These are phyloP conservation scores for Hyphantria cunea DNA, from an alignment of 1,140 invertebrate species.

Conservation along the genomic window DNA sequence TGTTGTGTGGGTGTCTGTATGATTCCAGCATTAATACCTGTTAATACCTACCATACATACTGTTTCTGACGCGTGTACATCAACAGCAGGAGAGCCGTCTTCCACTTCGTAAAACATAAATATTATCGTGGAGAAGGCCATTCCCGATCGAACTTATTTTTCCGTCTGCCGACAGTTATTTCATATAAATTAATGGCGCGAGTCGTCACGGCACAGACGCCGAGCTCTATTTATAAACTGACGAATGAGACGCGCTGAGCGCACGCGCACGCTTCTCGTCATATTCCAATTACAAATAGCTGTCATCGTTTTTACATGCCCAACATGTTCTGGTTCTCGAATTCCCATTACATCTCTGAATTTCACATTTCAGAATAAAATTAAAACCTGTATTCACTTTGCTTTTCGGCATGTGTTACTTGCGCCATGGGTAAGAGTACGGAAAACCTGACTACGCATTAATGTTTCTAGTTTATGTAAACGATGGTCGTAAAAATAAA, in stretches of 20 bases:
- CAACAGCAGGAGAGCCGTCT: conserved; percentile 54
- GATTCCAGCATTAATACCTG: conserved; percentile 35
- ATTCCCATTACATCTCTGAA: conserved; percentile 38
- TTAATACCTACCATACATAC: conserved; percentile 34
- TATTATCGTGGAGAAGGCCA: conserved; percentile 77
- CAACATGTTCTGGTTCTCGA: conserved; percentile 60
- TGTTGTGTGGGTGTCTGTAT: conserved; percentile 34
- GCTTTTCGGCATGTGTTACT: conserved; percentile 15
- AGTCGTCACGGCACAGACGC: conserved; percentile 80
- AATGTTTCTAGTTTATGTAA: conserved; percentile 36
- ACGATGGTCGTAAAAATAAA: conserved; percentile 64
- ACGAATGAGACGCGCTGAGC: conserved; percentile 78
- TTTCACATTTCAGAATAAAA: conserved; percentile 29
- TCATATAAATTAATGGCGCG: conserved; percentile 81
- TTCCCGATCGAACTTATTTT: conserved; percentile 78
- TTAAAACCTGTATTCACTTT: conserved; percentile 30
- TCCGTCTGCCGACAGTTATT: conserved; percentile 80
- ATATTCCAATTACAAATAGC: conserved; percentile 81
- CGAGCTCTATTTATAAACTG: conserved; percentile 78
- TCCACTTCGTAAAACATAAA: conserved; percentile 79
- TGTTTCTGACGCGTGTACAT: conserved; percentile 64
- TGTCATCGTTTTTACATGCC: conserved; percentile 70
- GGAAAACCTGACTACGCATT: conserved; percentile 45
- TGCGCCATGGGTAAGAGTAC: conserved; percentile 44
- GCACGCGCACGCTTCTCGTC: conserved; percentile 75